Evolutionary conservation across 1,140 invertebrate species (phyloP).

Genomic region (Drosophila pseudoananassae): DNA sequence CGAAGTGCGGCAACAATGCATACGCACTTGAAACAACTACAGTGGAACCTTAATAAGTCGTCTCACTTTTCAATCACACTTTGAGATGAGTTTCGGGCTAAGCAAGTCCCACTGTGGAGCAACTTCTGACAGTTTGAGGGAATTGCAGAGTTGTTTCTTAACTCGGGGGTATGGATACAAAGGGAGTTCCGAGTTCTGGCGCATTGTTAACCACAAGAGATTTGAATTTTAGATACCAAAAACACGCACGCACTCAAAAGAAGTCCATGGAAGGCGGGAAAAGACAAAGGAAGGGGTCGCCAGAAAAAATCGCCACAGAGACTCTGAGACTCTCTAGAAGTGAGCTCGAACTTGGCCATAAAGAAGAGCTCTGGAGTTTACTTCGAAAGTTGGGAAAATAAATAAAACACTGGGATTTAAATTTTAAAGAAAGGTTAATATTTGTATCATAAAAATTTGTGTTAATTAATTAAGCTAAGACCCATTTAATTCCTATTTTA

Average conservation of each 20-base stretch:
- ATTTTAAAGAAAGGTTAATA: neutral
- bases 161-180: neutral
- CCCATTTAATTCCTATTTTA: no score
- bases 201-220: conserved; percentile 70
- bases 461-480: no score
- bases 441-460: no score
- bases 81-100: neutral
- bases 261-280: conserved; percentile 13
- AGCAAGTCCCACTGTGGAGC: neutral
- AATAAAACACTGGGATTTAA: neutral
- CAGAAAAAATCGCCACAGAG: conserved; percentile 24
- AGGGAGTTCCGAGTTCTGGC: conserved; percentile 33
- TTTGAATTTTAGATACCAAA: conserved; percentile 73
- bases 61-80: neutral
- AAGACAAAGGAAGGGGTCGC: conserved; percentile 43
- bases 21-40: neutral
- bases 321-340: conserved; percentile 18
- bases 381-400: neutral
- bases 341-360: conserved; percentile 25
- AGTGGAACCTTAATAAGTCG: neutral
- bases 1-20: conserved; percentile 56
- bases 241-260: conserved; percentile 41
- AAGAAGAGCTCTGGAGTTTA: conserved; percentile 19
- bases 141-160: conserved; percentile 5
- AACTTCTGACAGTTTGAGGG: conserved; percentile 4